phyloP scores from a whole-genome alignment of 1,140 invertebrate species.

The Cyclina sinensis region DNA sequence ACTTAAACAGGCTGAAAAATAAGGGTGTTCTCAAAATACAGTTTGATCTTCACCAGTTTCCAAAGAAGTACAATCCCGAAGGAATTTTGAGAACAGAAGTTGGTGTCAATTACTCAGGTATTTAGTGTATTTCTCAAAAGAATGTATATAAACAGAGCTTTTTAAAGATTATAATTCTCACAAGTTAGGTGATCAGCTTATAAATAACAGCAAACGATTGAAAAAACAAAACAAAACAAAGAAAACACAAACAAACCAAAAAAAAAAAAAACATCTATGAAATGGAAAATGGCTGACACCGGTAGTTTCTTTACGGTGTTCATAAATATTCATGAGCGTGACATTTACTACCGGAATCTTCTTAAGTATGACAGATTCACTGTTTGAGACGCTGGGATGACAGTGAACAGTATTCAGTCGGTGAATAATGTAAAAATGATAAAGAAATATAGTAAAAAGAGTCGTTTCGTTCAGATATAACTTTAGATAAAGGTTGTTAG shows the following conservation, averaged over 20 bases:
- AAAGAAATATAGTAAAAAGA: not conserved
- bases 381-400: not conserved
- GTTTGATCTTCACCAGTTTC: conserved; percentile 48
- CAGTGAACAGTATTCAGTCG: not conserved
- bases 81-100: conserved; percentile 24
- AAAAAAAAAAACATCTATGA: too few species aligned
- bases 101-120: conserved; percentile 34
- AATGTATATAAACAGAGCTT: not conserved
- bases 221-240: too few species aligned
- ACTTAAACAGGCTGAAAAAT: conserved; percentile 36
- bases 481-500: too few species aligned
- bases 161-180: too few species aligned
- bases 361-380: not conserved
- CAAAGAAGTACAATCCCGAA: not conserved
- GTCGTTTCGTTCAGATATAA: not conserved
- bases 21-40: not conserved
- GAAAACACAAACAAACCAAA: too few species aligned
- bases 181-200: too few species aligned
- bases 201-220: too few species aligned
- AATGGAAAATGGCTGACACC: too few species aligned
- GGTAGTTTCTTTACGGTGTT: not conserved
- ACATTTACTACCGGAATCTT: not conserved
- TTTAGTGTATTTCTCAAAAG: not conserved
- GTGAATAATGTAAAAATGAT: conserved; percentile 1
- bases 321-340: conserved; percentile 12